Evolutionary conservation across 1,140 invertebrate species (phyloP).

Genomic region (Hyles euphorbiae): DNA sequence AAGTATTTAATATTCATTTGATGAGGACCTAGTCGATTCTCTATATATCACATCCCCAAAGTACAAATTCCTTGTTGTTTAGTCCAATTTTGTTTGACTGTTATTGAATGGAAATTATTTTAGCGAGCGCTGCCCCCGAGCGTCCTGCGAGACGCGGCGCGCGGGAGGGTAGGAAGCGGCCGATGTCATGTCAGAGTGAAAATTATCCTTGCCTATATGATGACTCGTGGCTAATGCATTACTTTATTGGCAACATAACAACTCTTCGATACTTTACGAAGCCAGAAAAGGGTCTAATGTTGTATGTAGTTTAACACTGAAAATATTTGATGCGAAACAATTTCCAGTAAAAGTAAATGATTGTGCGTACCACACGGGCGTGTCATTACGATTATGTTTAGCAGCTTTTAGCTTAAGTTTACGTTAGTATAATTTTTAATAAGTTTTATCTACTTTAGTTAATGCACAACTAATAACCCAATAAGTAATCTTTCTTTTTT

Average conservation of each 20-base stretch:
- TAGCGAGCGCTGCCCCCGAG: slow-evolving; percentile 42
- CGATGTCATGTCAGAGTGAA: slow-evolving; percentile 12
- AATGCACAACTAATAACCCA: slow-evolving; percentile 62
- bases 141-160: slow-evolving; percentile 6
- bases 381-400: slow-evolving; percentile 50
- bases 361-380: slow-evolving; percentile 18
- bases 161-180: slow-evolving; percentile 3
- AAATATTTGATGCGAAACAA: slow-evolving; percentile 27
- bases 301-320: slow-evolving; percentile 30
- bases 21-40: slow-evolving; percentile 76
- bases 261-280: slow-evolving; percentile 10
- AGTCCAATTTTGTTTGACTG: slow-evolving; percentile 77
- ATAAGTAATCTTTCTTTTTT: slow-evolving; percentile 49
- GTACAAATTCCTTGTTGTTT: slow-evolving; percentile 78
- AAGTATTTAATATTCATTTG: slow-evolving; percentile 74
- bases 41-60: slow-evolving; percentile 76
- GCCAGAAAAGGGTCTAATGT: slow-evolving; percentile 18
- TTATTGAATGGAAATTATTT: slow-evolving; percentile 74
- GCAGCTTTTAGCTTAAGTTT: slow-evolving; percentile 65
- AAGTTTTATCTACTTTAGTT: slow-evolving; percentile 59
- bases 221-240: slow-evolving; percentile 9
- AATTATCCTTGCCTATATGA: slow-evolving; percentile 11
- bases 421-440: slow-evolving; percentile 62
- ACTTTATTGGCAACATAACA: slow-evolving; percentile 10
- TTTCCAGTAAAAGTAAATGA: slow-evolving; percentile 18